Evolutionary conservation across 2,888 invertebrate genomes (phyloP).

Genomic region (Alloscopus bannaensis): DNA sequence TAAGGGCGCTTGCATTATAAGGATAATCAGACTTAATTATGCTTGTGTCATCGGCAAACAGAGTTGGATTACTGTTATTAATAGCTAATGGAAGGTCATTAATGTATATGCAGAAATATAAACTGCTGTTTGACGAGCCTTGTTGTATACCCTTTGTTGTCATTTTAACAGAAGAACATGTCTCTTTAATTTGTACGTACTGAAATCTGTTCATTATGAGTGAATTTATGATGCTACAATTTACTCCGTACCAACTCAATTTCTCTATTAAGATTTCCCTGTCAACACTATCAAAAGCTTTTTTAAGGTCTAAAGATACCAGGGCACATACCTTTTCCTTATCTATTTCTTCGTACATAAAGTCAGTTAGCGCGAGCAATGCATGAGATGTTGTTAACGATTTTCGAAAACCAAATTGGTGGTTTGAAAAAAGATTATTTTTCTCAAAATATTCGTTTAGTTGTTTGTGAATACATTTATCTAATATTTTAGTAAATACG

Average conservation of each 20-base stretch:
- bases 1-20: no score
- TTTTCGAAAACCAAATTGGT: constrained; percentile 50
- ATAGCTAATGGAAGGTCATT: constrained; percentile 22
- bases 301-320: constrained; percentile 40
- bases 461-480: constrained; percentile 39
- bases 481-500: constrained; percentile 29
- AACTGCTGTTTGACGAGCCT: constrained; percentile 14
- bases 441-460: constrained; percentile 33
- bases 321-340: constrained; percentile 43
- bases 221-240: constrained; percentile 28
- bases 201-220: constrained; percentile 1
- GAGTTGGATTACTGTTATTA: background rate
- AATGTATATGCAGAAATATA: constrained; percentile 19
- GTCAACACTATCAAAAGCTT: constrained; percentile 44
- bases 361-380: constrained; percentile 30
- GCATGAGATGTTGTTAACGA: constrained; percentile 29
- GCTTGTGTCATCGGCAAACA: constrained; percentile 44
- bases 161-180: background rate
- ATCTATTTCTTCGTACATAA: constrained; percentile 36
- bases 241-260: constrained; percentile 45
- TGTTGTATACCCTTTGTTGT: constrained; percentile 23
- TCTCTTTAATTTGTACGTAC: background rate
- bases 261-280: constrained; percentile 37
- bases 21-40: background rate
- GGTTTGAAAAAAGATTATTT: constrained; percentile 27